These are phyloP conservation scores for Barbus barbus DNA, from an alignment of 2,113 vertebrate genomes.

Conservation along the genomic window DNA sequence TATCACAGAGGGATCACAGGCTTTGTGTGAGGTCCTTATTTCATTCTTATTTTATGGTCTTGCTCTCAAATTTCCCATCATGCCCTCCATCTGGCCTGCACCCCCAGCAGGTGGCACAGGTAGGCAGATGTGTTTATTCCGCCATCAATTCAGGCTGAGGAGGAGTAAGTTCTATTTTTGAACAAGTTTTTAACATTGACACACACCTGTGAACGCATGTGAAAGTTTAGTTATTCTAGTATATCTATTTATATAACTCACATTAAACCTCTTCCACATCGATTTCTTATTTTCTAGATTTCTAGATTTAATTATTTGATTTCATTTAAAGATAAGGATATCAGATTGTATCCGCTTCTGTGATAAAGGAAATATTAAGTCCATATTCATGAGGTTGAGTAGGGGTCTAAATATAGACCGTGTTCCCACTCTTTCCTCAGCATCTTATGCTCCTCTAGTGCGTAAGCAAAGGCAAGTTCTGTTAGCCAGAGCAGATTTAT, in stretches of 20 bases:
- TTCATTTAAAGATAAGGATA: not conserved
- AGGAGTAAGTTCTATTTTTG: constrained; percentile 10
- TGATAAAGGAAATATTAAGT: constrained; percentile 8
- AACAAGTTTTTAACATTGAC: not conserved
- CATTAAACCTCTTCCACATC: not conserved
- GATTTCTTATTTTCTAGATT: not conserved
- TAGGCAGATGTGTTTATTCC: constrained; percentile 57
- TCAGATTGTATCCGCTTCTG: constrained; percentile 8
- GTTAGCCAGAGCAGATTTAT: constrained; percentile 48
- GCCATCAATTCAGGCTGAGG: constrained; percentile 23
- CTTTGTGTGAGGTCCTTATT: constrained; percentile 61
- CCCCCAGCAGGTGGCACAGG: constrained; percentile 51
- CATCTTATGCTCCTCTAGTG: not conserved
- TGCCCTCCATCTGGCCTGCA: constrained; percentile 55
- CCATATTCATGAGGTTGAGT: constrained; percentile 14
- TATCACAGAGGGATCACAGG: constrained; percentile 69
- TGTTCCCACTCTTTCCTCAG: not conserved
- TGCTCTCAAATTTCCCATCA: constrained; percentile 60
- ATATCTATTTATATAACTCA: not conserved
- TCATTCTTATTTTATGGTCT: constrained; percentile 64
- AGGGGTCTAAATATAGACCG: not conserved
- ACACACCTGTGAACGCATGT: not conserved
- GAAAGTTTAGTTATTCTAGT: not conserved
- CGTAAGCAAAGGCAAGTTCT: constrained; percentile 43
- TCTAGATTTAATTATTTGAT: not conserved